phyloP scores from a whole-genome alignment of 37 sponge, comb jelly and placozoan species.

The Theonella swinhoei region DNA sequence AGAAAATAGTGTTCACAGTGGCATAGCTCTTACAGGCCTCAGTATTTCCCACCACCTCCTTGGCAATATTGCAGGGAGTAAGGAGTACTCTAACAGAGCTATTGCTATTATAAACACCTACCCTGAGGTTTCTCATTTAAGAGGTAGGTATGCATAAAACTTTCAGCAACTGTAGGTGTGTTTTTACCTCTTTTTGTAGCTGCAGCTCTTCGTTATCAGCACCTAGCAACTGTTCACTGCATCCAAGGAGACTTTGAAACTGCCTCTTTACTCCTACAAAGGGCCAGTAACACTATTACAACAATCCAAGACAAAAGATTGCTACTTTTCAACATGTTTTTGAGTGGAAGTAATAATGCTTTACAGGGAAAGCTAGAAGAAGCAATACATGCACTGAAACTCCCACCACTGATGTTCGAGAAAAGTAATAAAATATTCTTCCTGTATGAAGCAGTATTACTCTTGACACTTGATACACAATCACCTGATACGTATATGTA shows the following conservation, averaged over 20 bases:
- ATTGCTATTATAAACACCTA: not conserved
- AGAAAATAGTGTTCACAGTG: not conserved
- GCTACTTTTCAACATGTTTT: not conserved
- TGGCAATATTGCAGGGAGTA: not conserved
- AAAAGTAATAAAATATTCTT: not conserved
- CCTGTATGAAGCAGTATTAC: no score
- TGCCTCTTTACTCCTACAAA: not conserved
- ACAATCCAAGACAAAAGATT: not conserved
- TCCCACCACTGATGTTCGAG: not conserved
- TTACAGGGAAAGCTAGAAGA: not conserved
- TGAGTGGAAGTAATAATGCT: not conserved
- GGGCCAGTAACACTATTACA: not conserved
- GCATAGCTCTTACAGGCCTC: not conserved
- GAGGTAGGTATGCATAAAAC: slow-evolving; percentile 5
- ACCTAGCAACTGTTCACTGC: not conserved
- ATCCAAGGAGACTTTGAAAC: not conserved
- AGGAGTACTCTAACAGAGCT: not conserved
- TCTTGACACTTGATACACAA: no score
- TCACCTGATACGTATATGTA: no score
- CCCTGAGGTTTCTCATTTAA: not conserved
- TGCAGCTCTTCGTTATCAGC: slow-evolving; percentile 1
- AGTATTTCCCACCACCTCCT: slow-evolving; percentile 3
- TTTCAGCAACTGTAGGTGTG: no score
- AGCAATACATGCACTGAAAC: not conserved
- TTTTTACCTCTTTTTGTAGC: not conserved